Evolutionary conservation across 92 coral and sea anemone genomes (phyloP).

Genomic region (Palythoa caribaeorum): DNA sequence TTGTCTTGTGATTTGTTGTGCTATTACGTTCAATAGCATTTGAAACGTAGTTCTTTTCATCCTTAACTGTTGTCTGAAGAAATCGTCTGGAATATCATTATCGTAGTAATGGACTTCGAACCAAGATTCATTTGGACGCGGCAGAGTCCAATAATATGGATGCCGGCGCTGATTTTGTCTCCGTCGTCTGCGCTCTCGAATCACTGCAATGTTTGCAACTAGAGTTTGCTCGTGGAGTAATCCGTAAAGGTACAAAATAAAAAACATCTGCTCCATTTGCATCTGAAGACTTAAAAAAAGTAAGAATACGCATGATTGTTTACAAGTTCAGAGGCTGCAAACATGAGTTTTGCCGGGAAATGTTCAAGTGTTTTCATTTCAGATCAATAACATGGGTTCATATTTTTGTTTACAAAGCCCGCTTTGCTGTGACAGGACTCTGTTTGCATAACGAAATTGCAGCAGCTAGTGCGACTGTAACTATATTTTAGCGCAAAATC

Average conservation of each 20-base stretch:
- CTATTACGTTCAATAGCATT: constrained; percentile 45
- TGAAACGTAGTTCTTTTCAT: constrained; percentile 50
- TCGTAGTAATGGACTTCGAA: constrained; percentile 53
- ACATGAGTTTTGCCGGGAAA: neutral
- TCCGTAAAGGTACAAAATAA: constrained; percentile 15
- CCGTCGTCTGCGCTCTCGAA: constrained; percentile 28
- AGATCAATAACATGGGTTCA: constrained; percentile 2
- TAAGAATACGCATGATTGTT: neutral
- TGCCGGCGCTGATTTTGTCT: neutral
- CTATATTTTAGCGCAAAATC: constrained; percentile 15
- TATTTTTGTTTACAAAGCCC: neutral
- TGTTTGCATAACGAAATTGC: constrained; percentile 6
- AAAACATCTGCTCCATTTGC: constrained; percentile 21
- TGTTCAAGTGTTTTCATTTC: constrained; percentile 13
- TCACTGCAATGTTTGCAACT: constrained; percentile 13
- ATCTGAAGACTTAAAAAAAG: constrained; percentile 17
- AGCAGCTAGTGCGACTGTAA: neutral
- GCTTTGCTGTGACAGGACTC: constrained; percentile 34
- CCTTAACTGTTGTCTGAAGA: constrained; percentile 48
- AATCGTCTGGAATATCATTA: constrained; percentile 43
- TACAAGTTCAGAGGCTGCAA: neutral
- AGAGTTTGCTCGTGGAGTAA: constrained; percentile 29
- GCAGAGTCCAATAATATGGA: neutral
- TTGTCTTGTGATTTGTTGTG: constrained; percentile 39
- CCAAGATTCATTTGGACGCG: constrained; percentile 60